These are phyloP conservation scores for Periplaneta americana DNA, from an alignment of 1,140 invertebrate genomes.

Conservation along the genomic window DNA sequence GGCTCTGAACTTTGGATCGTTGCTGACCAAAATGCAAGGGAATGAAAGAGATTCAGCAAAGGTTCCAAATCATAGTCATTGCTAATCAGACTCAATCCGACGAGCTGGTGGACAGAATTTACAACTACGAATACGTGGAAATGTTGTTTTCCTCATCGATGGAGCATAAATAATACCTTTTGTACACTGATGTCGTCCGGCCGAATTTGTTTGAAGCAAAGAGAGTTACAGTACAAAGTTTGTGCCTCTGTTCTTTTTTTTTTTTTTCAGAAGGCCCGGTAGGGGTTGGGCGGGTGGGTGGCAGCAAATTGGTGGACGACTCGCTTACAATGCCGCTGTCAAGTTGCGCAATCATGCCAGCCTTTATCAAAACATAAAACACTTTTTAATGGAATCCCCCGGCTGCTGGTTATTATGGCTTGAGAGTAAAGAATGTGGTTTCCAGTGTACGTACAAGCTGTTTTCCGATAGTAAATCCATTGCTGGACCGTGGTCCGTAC, in stretches of 20 bases:
- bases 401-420: neutral
- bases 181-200: neutral
- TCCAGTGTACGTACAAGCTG: neutral
- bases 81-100: no score
- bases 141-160: no score
- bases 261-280: neutral
- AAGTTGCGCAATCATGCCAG: neutral
- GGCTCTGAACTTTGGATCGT: no score
- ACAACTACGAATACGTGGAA: no score
- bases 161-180: no score
- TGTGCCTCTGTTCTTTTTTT: neutral
- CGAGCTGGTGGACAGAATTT: no score
- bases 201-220: neutral
- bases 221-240: neutral
- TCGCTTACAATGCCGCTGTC: neutral
- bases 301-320: neutral
- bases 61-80: no score
- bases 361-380: neutral
- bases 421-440: neutral
- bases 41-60: no score
- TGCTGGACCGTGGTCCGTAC: neutral
- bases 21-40: no score
- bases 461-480: neutral
- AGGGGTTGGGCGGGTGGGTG: neutral
- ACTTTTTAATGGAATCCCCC: neutral